Evolutionary conservation across 2,888 invertebrate genomes (phyloP), one percentile per base, ranked within the genome.

Genomic region (Coecobrya sp.): DNA sequence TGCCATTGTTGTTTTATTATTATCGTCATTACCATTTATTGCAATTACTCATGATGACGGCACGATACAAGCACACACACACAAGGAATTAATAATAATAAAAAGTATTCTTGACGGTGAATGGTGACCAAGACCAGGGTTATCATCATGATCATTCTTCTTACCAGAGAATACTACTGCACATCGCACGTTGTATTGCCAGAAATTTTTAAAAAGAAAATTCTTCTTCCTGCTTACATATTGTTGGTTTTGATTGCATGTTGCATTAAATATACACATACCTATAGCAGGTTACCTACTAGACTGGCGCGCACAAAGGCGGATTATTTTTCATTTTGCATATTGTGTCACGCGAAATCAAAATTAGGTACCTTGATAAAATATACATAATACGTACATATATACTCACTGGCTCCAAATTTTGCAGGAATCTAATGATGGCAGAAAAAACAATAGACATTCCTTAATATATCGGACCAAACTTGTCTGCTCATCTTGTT

Each of bases 251-350:
- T 30, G 19, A 30, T 81, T 62, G 82, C 62, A 82, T 36, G 45
- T 22, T 52, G 36, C 73, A 19, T 55, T 55, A n/a, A n/a, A n/a
- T n/a, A n/a, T n/a, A n/a, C n/a, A n/a, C n/a, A 19, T 55, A 16
- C 36, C 2, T 55, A 30, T 13, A 16, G 27, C 65, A 65, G 65
- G 30, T 65, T 19, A 13, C 27, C 22, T 19, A 11, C 4, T 19
- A 76, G 27, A 30, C 27, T n/a, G 59, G 30, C 22, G 73, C 22
- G 73, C 45, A 76, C 73, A 76, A 49, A 11, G n/a, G n/a, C 27
- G 49, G 42, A 70, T 79, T 76, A 76, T 76, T 76, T 76, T n/a
- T 79, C 70, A 25, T 82, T 82, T 82, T 82, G 62, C 82, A 82
- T 82, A 62, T 36, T 11, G 8, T 82, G 82, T 82, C 82, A 82